These are phyloP conservation scores for Calephelis nemesis DNA, from an alignment of 1,140 invertebrate genomes.

Conservation along the genomic window DNA sequence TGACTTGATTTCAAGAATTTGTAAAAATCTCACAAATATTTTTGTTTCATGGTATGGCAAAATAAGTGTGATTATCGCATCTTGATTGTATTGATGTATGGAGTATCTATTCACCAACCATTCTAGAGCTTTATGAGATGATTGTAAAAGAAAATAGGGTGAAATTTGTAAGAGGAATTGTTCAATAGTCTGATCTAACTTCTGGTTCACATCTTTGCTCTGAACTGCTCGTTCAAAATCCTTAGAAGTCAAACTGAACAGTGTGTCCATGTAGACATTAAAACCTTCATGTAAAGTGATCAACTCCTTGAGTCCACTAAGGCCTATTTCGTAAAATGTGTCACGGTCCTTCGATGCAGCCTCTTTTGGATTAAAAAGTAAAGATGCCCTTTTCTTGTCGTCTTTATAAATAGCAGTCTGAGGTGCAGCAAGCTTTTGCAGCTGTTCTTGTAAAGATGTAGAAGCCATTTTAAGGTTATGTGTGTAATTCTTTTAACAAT, in stretches of 20 bases:
- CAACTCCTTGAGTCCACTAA: constrained; percentile 91
- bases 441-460: constrained; percentile 91
- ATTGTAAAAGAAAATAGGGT: constrained; percentile 91
- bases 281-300: constrained; percentile 86
- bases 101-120: constrained; percentile 94
- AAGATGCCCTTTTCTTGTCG: constrained; percentile 86
- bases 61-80: constrained; percentile 88
- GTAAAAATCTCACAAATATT: constrained; percentile 91
- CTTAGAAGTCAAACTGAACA: constrained; percentile 88
- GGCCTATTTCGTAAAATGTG: constrained; percentile 91
- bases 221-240: constrained; percentile 90
- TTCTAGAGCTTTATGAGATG: constrained; percentile 93
- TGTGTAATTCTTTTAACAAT: too few relatives aligned
- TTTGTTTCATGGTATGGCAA: constrained; percentile 95
- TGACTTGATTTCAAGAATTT: constrained; percentile 85
- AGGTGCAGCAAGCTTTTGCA: constrained; percentile 88
- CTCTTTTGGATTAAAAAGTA: constrained; percentile 93
- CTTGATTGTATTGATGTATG: constrained; percentile 92
- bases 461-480: constrained; percentile 53
- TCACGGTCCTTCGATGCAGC: constrained; percentile 91
- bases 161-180: constrained; percentile 90
- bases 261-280: constrained; percentile 84
- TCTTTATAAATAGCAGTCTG: constrained; percentile 86
- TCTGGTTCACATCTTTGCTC: constrained; percentile 86
- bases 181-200: constrained; percentile 87